phyloP scores from a whole-genome alignment of 2,888 invertebrate species.

The Drosophila subquinaria region DNA sequence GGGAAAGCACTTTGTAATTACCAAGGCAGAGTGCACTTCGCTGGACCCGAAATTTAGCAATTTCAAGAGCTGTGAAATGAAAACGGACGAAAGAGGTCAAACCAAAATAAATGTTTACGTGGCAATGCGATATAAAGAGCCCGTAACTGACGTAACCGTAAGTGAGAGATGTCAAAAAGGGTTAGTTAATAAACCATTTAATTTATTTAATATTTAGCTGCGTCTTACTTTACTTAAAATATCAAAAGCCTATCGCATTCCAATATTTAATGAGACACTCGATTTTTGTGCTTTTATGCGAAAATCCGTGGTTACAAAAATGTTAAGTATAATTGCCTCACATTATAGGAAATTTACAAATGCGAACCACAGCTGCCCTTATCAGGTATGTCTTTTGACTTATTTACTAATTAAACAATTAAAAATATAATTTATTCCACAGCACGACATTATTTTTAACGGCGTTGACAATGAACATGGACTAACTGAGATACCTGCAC shows the following conservation, averaged over 20 bases:
- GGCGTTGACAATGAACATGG: conserved; percentile 5
- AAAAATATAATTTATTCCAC: background rate
- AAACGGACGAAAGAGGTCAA: conserved; percentile 1
- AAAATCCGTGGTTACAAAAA: background rate
- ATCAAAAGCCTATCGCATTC: conserved; percentile 4
- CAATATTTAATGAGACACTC: conserved; percentile 30
- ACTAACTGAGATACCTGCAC: conserved; percentile 36
- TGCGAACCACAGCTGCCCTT: background rate
- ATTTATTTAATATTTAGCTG: conserved; percentile 1
- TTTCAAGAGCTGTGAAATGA: conserved; percentile 44
- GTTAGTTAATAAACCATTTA: too few relatives aligned
- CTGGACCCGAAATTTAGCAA: conserved; percentile 30
- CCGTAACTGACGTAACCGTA: conserved; percentile 47
- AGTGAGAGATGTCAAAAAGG: conserved; percentile 6
- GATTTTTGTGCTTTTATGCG: conserved; percentile 34
- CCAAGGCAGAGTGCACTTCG: conserved; percentile 35
- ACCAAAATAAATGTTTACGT: conserved; percentile 28
- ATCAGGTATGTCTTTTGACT: background rate
- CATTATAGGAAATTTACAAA: background rate
- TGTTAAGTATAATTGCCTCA: background rate
- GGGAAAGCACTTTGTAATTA: background rate
- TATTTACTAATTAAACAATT: background rate
- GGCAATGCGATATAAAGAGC: conserved; percentile 21
- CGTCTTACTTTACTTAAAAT: conserved; percentile 4
- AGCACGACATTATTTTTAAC: conserved; percentile 22